These are phyloP conservation scores for Grammomys dolichurus DNA, from an alignment of 2,113 vertebrate genomes.

Conservation along the genomic window DNA sequence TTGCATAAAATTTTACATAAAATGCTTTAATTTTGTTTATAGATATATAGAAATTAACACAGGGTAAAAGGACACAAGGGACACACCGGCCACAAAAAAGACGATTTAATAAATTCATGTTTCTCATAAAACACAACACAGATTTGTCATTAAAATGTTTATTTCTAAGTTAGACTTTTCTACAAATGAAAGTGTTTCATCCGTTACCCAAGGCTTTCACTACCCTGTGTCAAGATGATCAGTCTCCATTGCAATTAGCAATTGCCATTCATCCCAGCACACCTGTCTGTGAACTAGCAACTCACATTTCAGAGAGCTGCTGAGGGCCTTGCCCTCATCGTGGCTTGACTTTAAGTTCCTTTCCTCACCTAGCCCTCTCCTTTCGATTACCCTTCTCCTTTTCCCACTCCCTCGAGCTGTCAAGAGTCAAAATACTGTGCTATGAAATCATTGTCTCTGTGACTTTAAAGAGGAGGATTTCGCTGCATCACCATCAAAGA, in stretches of 20 bases:
- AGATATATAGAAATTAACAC: conserved; percentile 58
- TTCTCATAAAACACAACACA: conserved; percentile 77
- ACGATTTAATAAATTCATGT: conserved; percentile 67
- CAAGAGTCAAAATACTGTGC: conserved; percentile 84
- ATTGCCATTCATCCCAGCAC: conserved; percentile 83
- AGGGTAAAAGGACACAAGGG: conserved; percentile 72
- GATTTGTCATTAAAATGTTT: conserved; percentile 83
- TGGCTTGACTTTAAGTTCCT: conserved; percentile 83
- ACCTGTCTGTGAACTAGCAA: conserved; percentile 81
- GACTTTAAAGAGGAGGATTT: conserved; percentile 71
- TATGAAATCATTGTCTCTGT: conserved; percentile 85
- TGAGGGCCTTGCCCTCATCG: conserved; percentile 82
- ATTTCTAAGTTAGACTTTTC: conserved; percentile 84
- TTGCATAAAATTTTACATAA: conserved; percentile 30
- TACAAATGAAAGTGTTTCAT: conserved; percentile 83
- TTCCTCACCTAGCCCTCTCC: conserved; percentile 70
- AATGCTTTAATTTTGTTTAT: conserved; percentile 68
- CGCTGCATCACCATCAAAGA: conserved; percentile 87
- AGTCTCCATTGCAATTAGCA: conserved; percentile 85
- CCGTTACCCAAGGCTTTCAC: conserved; percentile 68
- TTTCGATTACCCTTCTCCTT: conserved; percentile 78
- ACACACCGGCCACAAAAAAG: conserved; percentile 54
- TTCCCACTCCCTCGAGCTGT: conserved; percentile 86
- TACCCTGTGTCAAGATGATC: conserved; percentile 82
- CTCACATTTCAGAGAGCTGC: conserved; percentile 81